Evolutionary conservation across 2,797 vertebrate species (phyloP).

Genomic region (Propithecus deckenii): DNA sequence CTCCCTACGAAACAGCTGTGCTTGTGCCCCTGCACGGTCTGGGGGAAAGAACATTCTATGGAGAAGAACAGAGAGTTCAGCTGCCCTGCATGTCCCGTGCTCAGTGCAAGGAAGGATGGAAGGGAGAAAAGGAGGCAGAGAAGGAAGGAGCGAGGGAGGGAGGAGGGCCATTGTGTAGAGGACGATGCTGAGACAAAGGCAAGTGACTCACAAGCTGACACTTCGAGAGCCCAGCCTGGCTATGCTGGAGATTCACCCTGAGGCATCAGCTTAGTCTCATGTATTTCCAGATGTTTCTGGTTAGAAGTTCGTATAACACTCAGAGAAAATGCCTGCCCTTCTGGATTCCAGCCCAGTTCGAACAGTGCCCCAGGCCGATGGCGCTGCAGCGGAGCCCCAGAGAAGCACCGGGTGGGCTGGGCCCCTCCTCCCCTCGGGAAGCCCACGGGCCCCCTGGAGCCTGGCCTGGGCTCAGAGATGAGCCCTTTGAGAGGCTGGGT

Average conservation of each 20-base stretch:
- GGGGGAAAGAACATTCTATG: not conserved
- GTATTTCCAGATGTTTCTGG: slow-evolving; percentile 61
- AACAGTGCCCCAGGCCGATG: not conserved
- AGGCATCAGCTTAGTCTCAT: not conserved
- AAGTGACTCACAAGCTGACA: not conserved
- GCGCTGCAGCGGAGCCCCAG: not conserved
- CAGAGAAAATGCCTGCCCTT: not conserved
- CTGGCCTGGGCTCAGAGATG: not conserved
- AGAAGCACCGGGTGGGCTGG: not conserved
- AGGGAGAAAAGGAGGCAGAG: too few species aligned
- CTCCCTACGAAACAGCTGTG: not conserved
- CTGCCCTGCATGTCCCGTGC: fast-evolving
- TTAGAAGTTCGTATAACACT: not conserved
- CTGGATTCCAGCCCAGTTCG: not conserved
- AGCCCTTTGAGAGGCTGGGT: not conserved
- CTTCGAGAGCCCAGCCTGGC: not conserved
- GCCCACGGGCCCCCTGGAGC: fast-evolving
- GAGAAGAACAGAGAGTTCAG: not conserved
- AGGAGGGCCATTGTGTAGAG: not conserved
- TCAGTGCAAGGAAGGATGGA: not conserved
- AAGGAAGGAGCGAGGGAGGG: too few species aligned
- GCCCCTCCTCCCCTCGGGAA: fast-evolving
- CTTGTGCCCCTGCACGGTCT: too few species aligned
- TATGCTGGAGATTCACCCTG: not conserved
- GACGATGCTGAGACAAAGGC: not conserved